Conservation (phyloP, 1,140 invertebrate species). For the Calycopis cecrops region DNA sequence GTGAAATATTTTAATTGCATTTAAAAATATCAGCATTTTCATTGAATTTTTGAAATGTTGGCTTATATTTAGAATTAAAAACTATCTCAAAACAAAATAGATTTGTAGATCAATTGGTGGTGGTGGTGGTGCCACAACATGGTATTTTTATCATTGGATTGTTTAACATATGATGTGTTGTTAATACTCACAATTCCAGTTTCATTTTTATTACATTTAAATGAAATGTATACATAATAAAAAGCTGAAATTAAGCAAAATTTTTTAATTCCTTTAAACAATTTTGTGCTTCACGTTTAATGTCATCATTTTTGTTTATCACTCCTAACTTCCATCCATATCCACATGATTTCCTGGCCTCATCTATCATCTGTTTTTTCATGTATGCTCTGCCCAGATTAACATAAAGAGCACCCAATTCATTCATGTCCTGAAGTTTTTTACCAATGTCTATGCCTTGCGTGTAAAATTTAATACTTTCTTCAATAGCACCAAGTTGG, state of each 20-base stretch:
- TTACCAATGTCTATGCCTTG: slow-evolving; percentile 82
- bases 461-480: slow-evolving; percentile 82
- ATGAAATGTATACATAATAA: slow-evolving; percentile 20
- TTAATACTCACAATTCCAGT: neutral
- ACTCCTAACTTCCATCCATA: slow-evolving; percentile 82
- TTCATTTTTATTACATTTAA: neutral
- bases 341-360: slow-evolving; percentile 84
- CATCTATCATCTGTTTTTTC: slow-evolving; percentile 79
- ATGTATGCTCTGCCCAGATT: slow-evolving; percentile 90
- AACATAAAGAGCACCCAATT: slow-evolving; percentile 85
- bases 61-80: no score
- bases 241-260: slow-evolving; percentile 33
- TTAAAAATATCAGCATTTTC: neutral
- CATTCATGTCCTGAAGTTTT: slow-evolving; percentile 77
- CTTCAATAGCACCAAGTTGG: slow-evolving; percentile 79
- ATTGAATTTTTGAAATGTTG: neutral
- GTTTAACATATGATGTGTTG: no score
- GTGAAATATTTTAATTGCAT: slow-evolving; percentile 16
- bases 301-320: slow-evolving; percentile 78
- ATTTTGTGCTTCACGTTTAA: slow-evolving; percentile 79
- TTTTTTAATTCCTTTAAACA: slow-evolving; percentile 81
- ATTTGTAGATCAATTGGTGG: no score
- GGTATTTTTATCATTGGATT: no score
- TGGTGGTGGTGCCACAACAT: no score
- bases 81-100: no score